These are phyloP conservation scores for Varecia variegata DNA, from an alignment of 2,797 vertebrate species.

Conservation along the genomic window DNA sequence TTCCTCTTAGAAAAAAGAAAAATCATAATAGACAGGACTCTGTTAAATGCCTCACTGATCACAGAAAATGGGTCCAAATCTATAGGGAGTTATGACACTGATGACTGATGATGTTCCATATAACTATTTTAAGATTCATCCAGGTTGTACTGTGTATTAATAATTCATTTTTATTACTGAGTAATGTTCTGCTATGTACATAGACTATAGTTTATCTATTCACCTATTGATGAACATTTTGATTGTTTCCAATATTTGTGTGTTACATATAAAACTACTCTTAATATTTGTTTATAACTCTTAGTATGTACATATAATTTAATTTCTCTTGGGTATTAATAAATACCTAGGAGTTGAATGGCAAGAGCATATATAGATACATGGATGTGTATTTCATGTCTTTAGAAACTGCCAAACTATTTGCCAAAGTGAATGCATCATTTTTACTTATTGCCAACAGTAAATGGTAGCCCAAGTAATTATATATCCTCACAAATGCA, in stretches of 20 bases:
- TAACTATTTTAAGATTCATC: neutral
- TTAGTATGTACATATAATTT: neutral
- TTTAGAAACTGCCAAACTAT: neutral
- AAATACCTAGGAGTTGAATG: neutral
- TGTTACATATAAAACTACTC: neutral
- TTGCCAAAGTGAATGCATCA: neutral
- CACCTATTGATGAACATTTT: neutral
- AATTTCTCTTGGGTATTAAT: neutral
- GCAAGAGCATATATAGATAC: too few species aligned
- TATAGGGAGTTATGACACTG: neutral
- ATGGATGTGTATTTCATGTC: neutral
- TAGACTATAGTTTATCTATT: neutral
- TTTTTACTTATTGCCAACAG: neutral
- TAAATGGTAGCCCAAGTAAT: neutral
- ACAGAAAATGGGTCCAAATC: neutral
- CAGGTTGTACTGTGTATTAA: neutral
- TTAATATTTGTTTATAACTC: neutral
- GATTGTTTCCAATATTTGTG: neutral
- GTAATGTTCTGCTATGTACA: neutral
- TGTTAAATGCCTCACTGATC: neutral
- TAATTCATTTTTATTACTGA: neutral
- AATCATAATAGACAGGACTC: neutral
- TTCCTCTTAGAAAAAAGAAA: neutral
- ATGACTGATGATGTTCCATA: too few species aligned
- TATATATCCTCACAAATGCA: neutral